Base-by-base conservation (phyloP, 1,140 invertebrate species). In the Calephelis virginiensis region DNA sequence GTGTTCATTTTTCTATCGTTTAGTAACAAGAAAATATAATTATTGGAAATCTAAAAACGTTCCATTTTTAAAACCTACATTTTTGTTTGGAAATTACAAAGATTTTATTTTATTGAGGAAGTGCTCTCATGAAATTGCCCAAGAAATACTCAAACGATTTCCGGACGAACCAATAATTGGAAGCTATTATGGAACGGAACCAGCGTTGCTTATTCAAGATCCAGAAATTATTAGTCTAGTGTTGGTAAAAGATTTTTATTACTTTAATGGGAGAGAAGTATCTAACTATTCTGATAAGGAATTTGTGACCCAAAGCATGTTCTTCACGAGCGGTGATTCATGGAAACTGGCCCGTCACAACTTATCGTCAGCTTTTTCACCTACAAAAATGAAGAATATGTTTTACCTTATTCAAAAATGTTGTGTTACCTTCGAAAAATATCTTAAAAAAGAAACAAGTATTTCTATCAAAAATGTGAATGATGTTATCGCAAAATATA, bases 331-430 rank as follows among this genome's bases (percentile, higher is more conserved):
- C 1, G 66, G 67, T 1, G 81, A 88, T 37, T 69, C 83, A 47
- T 94, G 94, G 94, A 92, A 92, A 77, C 75, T 89, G 11, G 73
- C 93, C 5, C 77, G 94, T 40, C 74, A 81, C 17, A 93, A 94
- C 64, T 79, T 94, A 40, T 92, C 92, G 8, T 93, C 93, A 7
- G 91, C 92, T 5, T 94, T 94, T 77, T 92, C 93, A 3, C 82
- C 91, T 3, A 82, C 87, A 9, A 94, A 94, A 83, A 88, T 94
- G 65, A 93, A 91, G 75, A 82, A 85, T n/a, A 94, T 94, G 90
- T 92, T 91, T 68, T 74, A 87, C 0, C 67, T 89, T 1, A 88
- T 93, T 68, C n/a, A 78, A 0, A 66, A 83, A 11, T 87, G 92
- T 13, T 72, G 72, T 0, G 28, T 82, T 0, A 77, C 89, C 40